phyloP scores from a whole-genome alignment of 2,888 invertebrate genomes.

The Ophonus ardosiacus region DNA sequence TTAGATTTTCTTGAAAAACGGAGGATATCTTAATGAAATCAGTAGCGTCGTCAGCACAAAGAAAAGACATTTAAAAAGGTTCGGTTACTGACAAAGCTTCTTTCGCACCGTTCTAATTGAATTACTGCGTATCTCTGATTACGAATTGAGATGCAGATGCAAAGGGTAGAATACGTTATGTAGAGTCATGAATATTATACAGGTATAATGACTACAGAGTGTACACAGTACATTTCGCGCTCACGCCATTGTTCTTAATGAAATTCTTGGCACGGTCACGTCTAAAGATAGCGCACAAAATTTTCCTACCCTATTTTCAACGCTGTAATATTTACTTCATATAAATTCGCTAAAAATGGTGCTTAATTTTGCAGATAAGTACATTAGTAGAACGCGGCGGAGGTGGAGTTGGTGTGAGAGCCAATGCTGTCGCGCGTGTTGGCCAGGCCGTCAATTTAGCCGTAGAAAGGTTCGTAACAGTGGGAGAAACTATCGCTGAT shows the following conservation, averaged over 20 bases:
- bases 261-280: slow-evolving; percentile 14
- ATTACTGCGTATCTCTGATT: background rate
- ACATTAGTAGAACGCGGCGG: slow-evolving; percentile 91
- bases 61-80: slow-evolving; percentile 7
- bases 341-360: background rate
- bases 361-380: background rate
- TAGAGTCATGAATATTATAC: no score
- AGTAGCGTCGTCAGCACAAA: slow-evolving; percentile 28
- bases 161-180: background rate
- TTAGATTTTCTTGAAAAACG: background rate
- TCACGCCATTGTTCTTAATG: background rate
- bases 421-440: slow-evolving; percentile 92
- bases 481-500: slow-evolving; percentile 98
- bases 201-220: background rate
- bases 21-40: slow-evolving; percentile 22
- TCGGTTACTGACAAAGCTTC: background rate
- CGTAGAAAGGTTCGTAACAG: slow-evolving; percentile 97
- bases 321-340: background rate
- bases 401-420: slow-evolving; percentile 81
- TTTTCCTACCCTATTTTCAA: background rate
- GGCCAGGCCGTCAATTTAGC: slow-evolving; percentile 98
- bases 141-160: background rate
- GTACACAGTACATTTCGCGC: background rate
- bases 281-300: background rate
- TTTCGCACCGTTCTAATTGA: background rate